Evolutionary conservation across 2,113 vertebrate genomes (phyloP), one percentile per base, ranked within the genome.

Genomic region (Chaetops frenatus): DNA sequence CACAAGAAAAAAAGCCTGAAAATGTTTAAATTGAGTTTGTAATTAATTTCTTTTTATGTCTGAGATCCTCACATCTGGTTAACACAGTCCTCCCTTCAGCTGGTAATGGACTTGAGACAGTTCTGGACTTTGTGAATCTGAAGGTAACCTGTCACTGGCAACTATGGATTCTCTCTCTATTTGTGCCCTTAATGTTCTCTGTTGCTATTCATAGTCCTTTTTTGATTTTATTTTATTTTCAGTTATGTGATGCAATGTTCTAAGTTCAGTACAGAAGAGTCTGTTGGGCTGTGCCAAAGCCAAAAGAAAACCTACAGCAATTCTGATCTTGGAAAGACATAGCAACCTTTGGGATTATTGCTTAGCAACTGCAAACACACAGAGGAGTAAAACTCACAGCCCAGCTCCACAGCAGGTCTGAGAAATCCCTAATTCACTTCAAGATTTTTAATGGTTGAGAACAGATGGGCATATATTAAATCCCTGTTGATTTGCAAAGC

Each of bases 291-390:
- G 79, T 83, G 84, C 91, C 95, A 86, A 85, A 94, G 89, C 94
- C 76, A 85, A 88, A 92, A 96, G 81, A 92, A 77, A 95, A 73
- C 95, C 79, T 95, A 90, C 87, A 92, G 95, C 67, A 79, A 73
- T 95, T 96, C 76, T 89, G 81, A 86, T 88, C 1, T 71, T 67
- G 79, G 89, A 83, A 67, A 92, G 89, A 90, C 92, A 91, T 81
- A 96, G 89, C 80, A 96, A 94, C 90, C 96, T 88, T 95, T 88
- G 94, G 94, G 91, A 92, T 93, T 93, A 97, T 97, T 97, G 95
- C 98, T 96, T 98, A 97, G 98, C 98, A 98, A 98, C 97, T 60
- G 86, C 88, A 88, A 96, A 96, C 92, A 97, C 81, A 97, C 76
- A 80, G 74, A 90, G 51, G 65, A 94, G 93, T 74, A 90, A 91